These are phyloP conservation scores for Collichthys lucidus DNA, from an alignment of 2,113 vertebrate genomes.

Conservation along the genomic window DNA sequence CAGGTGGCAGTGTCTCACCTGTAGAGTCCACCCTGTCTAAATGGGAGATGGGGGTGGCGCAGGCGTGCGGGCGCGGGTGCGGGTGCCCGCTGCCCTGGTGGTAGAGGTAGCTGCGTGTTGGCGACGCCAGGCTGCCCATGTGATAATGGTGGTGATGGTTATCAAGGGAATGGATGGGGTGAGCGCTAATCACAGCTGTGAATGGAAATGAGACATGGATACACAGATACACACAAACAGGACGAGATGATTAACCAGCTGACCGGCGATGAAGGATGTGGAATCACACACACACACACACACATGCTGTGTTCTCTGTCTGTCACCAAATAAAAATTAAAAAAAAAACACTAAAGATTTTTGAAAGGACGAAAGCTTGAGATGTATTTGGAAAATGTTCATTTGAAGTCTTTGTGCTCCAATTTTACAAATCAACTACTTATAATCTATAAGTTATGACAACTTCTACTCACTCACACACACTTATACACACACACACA, in stretches of 20 bases:
- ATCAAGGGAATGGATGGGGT: conserved; percentile 99
- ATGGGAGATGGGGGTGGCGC: conserved; percentile 91
- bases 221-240: conserved; percentile 49
- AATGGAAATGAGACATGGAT: conserved; percentile 87
- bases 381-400: neutral
- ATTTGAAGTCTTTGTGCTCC: neutral
- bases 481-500: conserved; percentile 66
- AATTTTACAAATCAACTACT: neutral
- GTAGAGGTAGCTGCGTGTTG: conserved; percentile 94
- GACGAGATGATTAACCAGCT: conserved; percentile 58
- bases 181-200: conserved; percentile 99
- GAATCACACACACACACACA: conserved; percentile 59
- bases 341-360: neutral
- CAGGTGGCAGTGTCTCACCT: conserved; percentile 89
- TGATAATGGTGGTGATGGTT: conserved; percentile 99
- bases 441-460: neutral
- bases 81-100: conserved; percentile 86
- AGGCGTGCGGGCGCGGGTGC: conserved; percentile 89
- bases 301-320: conserved; percentile 76
- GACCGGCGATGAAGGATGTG: conserved; percentile 42
- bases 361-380: conserved; percentile 35
- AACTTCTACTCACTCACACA: conserved; percentile 40
- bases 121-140: conserved; percentile 94
- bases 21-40: conserved; percentile 95
- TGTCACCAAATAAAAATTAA: neutral